phyloP scores from a whole-genome alignment of 92 coral and sea anemone species.

The Palythoa grandis region DNA sequence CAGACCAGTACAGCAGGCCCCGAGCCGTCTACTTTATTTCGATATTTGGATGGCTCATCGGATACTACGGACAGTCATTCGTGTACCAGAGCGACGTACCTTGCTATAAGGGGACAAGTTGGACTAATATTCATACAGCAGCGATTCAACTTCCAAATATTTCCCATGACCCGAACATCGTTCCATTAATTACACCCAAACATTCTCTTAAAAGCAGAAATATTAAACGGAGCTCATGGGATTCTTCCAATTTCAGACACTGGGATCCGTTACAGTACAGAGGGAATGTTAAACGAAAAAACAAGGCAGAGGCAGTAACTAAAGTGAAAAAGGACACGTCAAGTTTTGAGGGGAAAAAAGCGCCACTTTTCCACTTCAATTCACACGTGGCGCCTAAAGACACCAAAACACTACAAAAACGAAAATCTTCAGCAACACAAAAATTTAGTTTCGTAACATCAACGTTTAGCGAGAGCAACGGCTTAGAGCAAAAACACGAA shows the following conservation, averaged over 20 bases:
- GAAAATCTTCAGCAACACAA: neutral
- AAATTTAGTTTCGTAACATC: neutral
- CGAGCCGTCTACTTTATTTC: constrained; percentile 87
- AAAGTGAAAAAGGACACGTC: neutral
- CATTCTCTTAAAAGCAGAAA: constrained; percentile 18
- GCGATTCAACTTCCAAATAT: neutral
- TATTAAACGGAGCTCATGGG: neutral
- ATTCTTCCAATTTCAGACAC: neutral
- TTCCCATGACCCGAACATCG: neutral
- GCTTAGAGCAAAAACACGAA: neutral
- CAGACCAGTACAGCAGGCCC: constrained; percentile 78
- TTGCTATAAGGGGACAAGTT: constrained; percentile 47
- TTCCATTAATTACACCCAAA: neutral
- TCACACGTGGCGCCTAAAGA: constrained; percentile 13
- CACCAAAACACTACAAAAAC: constrained; percentile 9
- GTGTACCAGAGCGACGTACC: constrained; percentile 64
- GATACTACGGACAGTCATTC: constrained; percentile 86
- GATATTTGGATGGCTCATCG: constrained; percentile 86
- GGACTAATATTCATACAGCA: neutral
- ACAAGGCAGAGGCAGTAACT: neutral
- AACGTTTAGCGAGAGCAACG: neutral
- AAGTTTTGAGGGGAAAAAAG: neutral
- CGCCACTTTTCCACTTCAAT: constrained; percentile 31
- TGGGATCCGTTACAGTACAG: constrained; percentile 16
- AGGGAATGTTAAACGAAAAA: neutral